These are phyloP conservation scores for Drosophila helvetica DNA, from an alignment of 2,888 invertebrate genomes.

Conservation along the genomic window DNA sequence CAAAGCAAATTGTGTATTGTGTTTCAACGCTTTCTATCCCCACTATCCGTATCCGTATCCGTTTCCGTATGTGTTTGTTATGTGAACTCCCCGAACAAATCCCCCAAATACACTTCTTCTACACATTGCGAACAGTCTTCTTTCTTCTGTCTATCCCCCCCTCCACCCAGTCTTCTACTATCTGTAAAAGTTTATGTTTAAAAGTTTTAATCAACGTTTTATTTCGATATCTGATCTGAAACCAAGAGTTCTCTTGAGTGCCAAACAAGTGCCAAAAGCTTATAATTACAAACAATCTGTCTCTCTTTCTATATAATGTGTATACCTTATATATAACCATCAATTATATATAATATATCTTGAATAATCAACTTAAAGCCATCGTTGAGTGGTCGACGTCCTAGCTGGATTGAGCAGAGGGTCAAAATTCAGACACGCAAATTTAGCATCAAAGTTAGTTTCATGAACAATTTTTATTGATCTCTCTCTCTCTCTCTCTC, in stretches of 20 bases:
- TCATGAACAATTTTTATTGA: slow-evolving; percentile 79
- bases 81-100: slow-evolving; percentile 50
- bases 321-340: slow-evolving; percentile 51
- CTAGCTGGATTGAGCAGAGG: slow-evolving; percentile 85
- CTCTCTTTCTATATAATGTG: slow-evolving; percentile 38
- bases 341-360: slow-evolving; percentile 55
- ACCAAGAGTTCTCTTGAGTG: slow-evolving; percentile 33
- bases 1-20: slow-evolving; percentile 57
- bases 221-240: slow-evolving; percentile 61
- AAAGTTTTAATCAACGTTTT: slow-evolving; percentile 68
- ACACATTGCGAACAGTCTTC: slow-evolving; percentile 49
- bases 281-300: slow-evolving; percentile 40
- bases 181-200: slow-evolving; percentile 64
- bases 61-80: slow-evolving; percentile 68
- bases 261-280: slow-evolving; percentile 15
- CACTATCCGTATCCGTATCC: slow-evolving; percentile 30
- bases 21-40: slow-evolving; percentile 44
- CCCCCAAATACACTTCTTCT: slow-evolving; percentile 62
- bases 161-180: slow-evolving; percentile 34
- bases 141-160: slow-evolving; percentile 26
- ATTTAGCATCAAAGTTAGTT: slow-evolving; percentile 85
- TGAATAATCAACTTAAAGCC: slow-evolving; percentile 77
- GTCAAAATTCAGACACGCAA: slow-evolving; percentile 85
- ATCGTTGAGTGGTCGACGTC: slow-evolving; percentile 84
- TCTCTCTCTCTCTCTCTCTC: slow-evolving; percentile 44